Evolutionary conservation across 2,113 vertebrate genomes (phyloP).

Genomic region (Gymnocephalus cernua): DNA sequence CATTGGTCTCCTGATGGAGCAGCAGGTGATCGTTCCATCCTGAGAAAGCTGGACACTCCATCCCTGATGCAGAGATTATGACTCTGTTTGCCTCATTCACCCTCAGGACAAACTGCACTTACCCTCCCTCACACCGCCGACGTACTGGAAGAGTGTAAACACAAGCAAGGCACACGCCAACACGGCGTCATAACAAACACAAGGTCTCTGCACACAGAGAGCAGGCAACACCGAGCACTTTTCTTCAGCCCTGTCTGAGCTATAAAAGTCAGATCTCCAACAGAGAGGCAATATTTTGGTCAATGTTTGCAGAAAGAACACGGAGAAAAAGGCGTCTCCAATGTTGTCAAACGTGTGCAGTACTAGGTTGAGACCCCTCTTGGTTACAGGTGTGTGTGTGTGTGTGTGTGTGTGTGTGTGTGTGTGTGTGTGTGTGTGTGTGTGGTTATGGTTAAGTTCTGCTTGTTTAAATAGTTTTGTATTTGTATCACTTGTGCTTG

Average conservation of each 20-base stretch:
- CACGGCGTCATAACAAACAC: conserved; percentile 10
- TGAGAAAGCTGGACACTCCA: background rate
- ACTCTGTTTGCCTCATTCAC: background rate
- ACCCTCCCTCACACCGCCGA: background rate
- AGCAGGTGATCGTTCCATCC: background rate
- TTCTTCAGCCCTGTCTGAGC: background rate
- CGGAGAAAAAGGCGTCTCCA: background rate
- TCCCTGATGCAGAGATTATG: background rate
- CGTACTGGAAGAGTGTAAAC: conserved; percentile 17
- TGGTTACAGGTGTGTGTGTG: too few species aligned
- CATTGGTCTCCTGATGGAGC: background rate
- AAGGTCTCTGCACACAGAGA: background rate
- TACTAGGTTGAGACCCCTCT: background rate
- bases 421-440: too few species aligned
- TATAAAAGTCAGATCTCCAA: background rate
- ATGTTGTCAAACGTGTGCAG: background rate
- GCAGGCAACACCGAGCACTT: background rate
- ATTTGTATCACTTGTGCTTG: too few species aligned
- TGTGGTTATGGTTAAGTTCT: too few species aligned
- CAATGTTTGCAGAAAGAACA: background rate
- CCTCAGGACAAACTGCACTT: background rate
- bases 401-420: too few species aligned
- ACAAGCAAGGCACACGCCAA: background rate
- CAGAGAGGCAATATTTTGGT: background rate
- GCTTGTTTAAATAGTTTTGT: too few species aligned